Percentiles rank a stretch among this genome's conserved stretches.
phyloP scores from a whole-genome alignment of 2,113 vertebrate species.

The Cynocephalus volans region DNA sequence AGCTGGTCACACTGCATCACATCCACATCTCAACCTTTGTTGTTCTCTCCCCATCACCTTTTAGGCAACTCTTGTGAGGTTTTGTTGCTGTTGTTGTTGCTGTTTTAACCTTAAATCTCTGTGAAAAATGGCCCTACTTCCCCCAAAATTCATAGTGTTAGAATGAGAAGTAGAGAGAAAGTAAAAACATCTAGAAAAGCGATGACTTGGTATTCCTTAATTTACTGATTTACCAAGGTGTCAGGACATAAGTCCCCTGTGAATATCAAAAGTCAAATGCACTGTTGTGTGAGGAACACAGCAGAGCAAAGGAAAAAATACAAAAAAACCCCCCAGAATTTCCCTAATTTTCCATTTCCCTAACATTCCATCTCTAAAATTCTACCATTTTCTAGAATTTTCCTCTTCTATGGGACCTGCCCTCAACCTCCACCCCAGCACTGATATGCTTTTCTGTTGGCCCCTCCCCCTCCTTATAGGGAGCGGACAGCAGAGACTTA shows the following conservation, averaged over 20 bases:
- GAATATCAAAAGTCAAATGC: not conserved
- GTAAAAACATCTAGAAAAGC: not conserved
- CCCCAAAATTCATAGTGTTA: not conserved
- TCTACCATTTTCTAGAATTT: not conserved
- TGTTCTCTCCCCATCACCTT: not conserved
- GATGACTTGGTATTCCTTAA: not conserved
- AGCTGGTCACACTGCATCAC: not conserved
- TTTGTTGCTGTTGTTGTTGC: not conserved
- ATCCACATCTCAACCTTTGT: not conserved
- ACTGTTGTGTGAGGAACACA: not conserved
- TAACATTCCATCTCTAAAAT: not conserved
- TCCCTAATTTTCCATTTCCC: not conserved
- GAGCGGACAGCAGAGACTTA: constrained; percentile 68
- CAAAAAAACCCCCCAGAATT: not conserved
- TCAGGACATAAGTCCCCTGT: not conserved
- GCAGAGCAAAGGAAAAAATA: not conserved
- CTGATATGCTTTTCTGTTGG: not conserved
- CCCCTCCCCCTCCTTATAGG: constrained; percentile 72
- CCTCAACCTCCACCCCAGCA: not conserved
- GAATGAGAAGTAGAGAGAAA: not conserved
- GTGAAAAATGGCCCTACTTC: not conserved
- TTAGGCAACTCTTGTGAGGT: not conserved
- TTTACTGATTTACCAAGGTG: not conserved
- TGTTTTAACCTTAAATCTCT: constrained; percentile 2
- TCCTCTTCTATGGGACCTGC: not conserved